These are phyloP conservation scores for Cylindroiulus punctatus DNA, from an alignment of 2,888 invertebrate species.

Conservation along the genomic window DNA sequence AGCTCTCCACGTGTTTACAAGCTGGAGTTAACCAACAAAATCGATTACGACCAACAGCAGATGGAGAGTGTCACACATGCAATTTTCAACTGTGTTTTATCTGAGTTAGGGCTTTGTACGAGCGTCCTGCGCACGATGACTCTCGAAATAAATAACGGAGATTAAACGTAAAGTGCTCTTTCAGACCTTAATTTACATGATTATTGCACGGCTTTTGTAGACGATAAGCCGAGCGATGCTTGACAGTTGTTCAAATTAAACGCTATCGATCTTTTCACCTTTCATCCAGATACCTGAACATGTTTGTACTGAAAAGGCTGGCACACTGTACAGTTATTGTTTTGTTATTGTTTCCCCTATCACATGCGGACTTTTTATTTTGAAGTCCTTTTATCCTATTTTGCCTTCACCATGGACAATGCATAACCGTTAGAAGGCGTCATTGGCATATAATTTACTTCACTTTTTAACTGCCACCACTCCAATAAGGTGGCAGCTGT, in stretches of 20 bases:
- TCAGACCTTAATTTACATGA: constrained; percentile 16
- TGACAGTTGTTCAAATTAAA: constrained; percentile 32
- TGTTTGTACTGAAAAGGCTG: background rate
- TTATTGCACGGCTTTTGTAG: background rate
- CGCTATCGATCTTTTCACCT: background rate
- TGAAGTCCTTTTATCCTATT: background rate
- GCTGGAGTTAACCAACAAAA: background rate
- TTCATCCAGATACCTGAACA: background rate
- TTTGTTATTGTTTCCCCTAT: background rate
- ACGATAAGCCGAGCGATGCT: background rate
- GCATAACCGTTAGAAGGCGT: constrained; percentile 5
- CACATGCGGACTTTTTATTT: background rate
- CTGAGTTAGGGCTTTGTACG: constrained; percentile 6
- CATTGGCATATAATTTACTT: constrained; percentile 1
- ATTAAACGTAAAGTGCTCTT: constrained; percentile 20
- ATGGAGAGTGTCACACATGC: constrained; percentile 4
- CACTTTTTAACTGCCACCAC: background rate
- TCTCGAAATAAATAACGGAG: constrained; percentile 19
- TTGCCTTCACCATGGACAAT: background rate
- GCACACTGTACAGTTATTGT: background rate
- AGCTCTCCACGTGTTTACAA: background rate
- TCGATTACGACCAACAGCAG: background rate
- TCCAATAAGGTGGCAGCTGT: background rate
- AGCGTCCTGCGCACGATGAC: background rate
- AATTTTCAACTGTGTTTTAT: constrained; percentile 20